These are phyloP conservation scores for Rhinolophus ferrumequinum DNA, from an alignment of 2,113 vertebrate species.

Conservation along the genomic window DNA sequence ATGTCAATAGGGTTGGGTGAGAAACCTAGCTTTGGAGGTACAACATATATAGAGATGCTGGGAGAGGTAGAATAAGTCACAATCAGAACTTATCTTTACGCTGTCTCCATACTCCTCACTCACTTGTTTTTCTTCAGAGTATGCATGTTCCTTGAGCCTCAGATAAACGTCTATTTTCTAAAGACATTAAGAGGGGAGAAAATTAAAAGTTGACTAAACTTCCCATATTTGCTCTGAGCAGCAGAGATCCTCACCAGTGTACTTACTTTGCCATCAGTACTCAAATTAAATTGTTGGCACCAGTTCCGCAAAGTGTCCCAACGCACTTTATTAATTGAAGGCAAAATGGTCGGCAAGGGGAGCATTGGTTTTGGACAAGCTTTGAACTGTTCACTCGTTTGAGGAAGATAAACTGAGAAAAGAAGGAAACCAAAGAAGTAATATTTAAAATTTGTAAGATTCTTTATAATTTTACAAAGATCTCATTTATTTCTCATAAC, in stretches of 20 bases:
- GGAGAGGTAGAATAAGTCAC: neutral
- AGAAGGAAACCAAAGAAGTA: neutral
- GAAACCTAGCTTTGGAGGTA: neutral
- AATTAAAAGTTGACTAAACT: neutral
- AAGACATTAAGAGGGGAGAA: conserved; percentile 17
- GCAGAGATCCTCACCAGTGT: neutral
- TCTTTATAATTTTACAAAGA: neutral
- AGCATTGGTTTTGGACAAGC: neutral
- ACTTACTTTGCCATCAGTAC: conserved; percentile 66
- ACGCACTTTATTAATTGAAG: conserved; percentile 49
- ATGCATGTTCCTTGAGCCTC: conserved; percentile 58
- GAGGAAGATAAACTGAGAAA: neutral
- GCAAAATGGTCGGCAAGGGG: conserved; percentile 43
- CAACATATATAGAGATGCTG: neutral
- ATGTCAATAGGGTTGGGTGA: neutral
- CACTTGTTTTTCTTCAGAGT: conserved; percentile 41
- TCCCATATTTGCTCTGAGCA: too few relatives aligned
- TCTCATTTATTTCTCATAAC: neutral
- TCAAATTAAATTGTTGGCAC: conserved; percentile 64
- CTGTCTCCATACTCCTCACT: neutral
- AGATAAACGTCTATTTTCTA: conserved; percentile 72
- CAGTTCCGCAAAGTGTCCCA: conserved; percentile 58
- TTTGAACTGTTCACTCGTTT: neutral
- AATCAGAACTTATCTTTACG: neutral
- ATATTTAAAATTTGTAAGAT: neutral